Evolutionary conservation across 1,140 invertebrate genomes (phyloP), one percentile per base, ranked within the genome.

Genomic region (Drosophila lacteicornis): DNA sequence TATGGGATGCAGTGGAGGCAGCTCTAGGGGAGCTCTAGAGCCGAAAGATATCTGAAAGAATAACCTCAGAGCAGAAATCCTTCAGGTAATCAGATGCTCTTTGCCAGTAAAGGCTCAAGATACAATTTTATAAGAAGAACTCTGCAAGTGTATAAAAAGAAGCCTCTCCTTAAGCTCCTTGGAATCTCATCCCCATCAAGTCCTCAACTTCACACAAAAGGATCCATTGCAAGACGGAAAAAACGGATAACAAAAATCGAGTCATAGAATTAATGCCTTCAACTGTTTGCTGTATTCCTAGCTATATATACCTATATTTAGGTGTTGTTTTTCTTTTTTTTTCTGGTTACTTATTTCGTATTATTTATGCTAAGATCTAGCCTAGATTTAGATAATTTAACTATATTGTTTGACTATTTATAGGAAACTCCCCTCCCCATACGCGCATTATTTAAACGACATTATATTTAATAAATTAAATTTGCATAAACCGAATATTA

Each of bases 371-470:
- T 67, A 75, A 55, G 45, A 15, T 15, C 45, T 79, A 83, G 43
- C 13, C 45, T 79, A 83, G 43, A 2, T n/a, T 22, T 38, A 62
- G 12, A 36, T 46, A 27, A 51, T 57, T 45, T 65, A 51, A 59
- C 12, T 53, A 19, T 61, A 33, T 47, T 85, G 53, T 87, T 87
- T 88, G 80, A 87, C 84, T 87, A 87, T 70, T 87, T 88, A 53
- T 87, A 87, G 77, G 77, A 33, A 43, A 36, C 27, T 36, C 51
- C 67, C 66, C 11, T 13, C n/a, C 50, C 50, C 17, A 65, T 59
- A 15, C 50, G 45, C 27, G 49, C 50, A 69, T 70, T 86, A 87
- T 87, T 88, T 87, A 87, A 78, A 77, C 25, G 49, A 68, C 58
- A 78, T 40, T 62, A 25, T 78, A 78, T 78, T 78, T 78, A 78